These are phyloP conservation scores for Trachymyrmex septentrionalis DNA, from an alignment of 1,140 invertebrate genomes.

Conservation along the genomic window DNA sequence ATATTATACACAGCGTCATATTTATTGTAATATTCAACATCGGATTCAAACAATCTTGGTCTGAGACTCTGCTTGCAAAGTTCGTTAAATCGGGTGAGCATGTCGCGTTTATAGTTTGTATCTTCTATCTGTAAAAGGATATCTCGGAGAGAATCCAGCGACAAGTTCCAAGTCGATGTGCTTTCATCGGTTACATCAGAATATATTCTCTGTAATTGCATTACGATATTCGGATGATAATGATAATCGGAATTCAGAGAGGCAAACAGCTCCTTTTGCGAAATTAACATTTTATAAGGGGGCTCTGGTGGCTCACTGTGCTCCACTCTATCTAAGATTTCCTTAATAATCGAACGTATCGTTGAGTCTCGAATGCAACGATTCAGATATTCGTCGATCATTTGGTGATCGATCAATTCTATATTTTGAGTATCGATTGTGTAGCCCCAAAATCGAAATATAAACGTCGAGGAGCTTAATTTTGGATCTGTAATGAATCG, in stretches of 20 bases:
- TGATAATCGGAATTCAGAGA: slow-evolving; percentile 74
- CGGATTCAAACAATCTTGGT: slow-evolving; percentile 16
- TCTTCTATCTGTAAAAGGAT: slow-evolving; percentile 70
- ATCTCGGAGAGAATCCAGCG: slow-evolving; percentile 73
- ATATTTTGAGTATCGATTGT: background rate
- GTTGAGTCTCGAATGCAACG: slow-evolving; percentile 45
- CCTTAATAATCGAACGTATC: slow-evolving; percentile 68
- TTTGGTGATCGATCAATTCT: background rate
- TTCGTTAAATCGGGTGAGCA: slow-evolving; percentile 62
- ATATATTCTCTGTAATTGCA: slow-evolving; percentile 76
- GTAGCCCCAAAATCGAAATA: slow-evolving; percentile 74
- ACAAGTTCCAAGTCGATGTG: slow-evolving; percentile 74
- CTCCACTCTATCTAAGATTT: slow-evolving; percentile 53
- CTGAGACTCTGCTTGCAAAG: slow-evolving; percentile 67
- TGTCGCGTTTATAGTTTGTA: slow-evolving; percentile 4
- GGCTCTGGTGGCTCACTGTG: background rate
- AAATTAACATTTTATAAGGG: slow-evolving; percentile 63
- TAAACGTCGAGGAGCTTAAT: slow-evolving; percentile 56
- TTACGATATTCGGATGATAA: slow-evolving; percentile 72
- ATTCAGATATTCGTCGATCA: slow-evolving; percentile 67
- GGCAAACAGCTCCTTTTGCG: slow-evolving; percentile 72
- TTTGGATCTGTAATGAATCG: slow-evolving; percentile 72
- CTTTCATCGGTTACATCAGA: slow-evolving; percentile 9
- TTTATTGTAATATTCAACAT: slow-evolving; percentile 5
- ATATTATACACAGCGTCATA: slow-evolving; percentile 62